Percentiles rank a stretch among this genome's conserved stretches.
Conservation (phyloP, 92 coral and sea anemone species). For the Virgularia gustaviana region DNA sequence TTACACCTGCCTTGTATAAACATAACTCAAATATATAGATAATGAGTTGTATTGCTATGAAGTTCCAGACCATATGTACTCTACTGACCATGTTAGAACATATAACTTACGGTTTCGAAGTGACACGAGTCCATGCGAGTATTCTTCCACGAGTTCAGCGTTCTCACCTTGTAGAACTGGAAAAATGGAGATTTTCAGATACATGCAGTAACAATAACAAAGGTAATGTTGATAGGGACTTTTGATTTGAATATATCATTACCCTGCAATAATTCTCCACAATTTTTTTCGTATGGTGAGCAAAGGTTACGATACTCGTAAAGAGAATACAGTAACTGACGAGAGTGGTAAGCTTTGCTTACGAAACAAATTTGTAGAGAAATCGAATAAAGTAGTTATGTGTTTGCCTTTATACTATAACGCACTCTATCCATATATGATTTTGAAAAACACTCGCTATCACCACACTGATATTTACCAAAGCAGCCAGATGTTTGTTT, state of each 20-base stretch:
- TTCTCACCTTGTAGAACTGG: constrained; percentile 88
- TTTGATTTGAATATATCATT: background rate
- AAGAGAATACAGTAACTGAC: background rate
- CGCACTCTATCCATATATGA: no score
- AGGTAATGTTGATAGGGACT: no score
- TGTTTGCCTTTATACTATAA: no score
- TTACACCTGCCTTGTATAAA: no score
- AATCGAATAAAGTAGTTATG: no score
- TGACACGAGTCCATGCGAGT: constrained; percentile 79
- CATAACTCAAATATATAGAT: background rate
- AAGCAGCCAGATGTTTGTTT: constrained; percentile 79
- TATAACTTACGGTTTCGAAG: constrained; percentile 76
- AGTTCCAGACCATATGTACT: no score
- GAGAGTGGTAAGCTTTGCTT: no score
- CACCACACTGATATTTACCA: constrained; percentile 48
- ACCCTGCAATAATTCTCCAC: background rate
- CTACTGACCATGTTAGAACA: background rate
- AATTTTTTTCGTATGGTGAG: background rate
- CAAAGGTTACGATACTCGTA: background rate
- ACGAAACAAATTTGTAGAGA: no score
- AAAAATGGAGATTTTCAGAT: no score
- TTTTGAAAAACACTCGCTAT: background rate
- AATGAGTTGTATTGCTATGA: background rate
- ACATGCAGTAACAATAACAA: no score
- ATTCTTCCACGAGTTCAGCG: constrained; percentile 96